Percentiles rank a stretch among this genome's conserved stretches.
Evolutionary conservation across 2,888 invertebrate genomes (phyloP).

Genomic region (Serripes groenlandicus): DNA sequence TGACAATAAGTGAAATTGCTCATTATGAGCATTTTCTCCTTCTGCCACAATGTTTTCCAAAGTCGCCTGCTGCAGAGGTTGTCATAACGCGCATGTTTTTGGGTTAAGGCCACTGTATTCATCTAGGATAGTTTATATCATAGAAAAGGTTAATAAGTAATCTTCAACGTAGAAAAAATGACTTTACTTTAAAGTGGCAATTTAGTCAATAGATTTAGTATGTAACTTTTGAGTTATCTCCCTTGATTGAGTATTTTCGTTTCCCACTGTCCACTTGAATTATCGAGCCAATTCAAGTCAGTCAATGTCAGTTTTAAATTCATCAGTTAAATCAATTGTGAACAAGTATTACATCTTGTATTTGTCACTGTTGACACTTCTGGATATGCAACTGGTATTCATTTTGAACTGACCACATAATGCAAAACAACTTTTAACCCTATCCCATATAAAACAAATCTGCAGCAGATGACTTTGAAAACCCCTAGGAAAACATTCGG

Average conservation of each 20-base stretch:
- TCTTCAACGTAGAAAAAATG: background rate
- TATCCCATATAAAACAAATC: background rate
- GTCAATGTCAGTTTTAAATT: background rate
- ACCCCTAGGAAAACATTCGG: background rate
- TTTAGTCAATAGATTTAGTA: slow-evolving; percentile 25
- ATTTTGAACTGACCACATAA: background rate
- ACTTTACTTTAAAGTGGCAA: slow-evolving; percentile 12
- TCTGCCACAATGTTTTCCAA: too few species aligned
- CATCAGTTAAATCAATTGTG: background rate
- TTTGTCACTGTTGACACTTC: too few species aligned
- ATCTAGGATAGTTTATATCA: too few species aligned
- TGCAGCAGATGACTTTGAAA: background rate
- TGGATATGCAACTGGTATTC: too few species aligned
- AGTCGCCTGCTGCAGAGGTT: too few species aligned
- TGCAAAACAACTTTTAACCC: background rate
- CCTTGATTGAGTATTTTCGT: background rate
- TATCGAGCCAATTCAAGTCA: too few species aligned
- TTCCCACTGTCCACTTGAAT: too few species aligned
- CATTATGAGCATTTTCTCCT: too few species aligned
- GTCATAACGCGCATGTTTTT: too few species aligned
- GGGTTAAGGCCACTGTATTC: too few species aligned
- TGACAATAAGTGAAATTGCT: too few species aligned
- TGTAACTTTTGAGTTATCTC: background rate
- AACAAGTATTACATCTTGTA: too few species aligned
- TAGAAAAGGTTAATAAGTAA: background rate